These are phyloP conservation scores for Drosophila diplacantha DNA, from an alignment of 2,888 invertebrate genomes.

Conservation along the genomic window DNA sequence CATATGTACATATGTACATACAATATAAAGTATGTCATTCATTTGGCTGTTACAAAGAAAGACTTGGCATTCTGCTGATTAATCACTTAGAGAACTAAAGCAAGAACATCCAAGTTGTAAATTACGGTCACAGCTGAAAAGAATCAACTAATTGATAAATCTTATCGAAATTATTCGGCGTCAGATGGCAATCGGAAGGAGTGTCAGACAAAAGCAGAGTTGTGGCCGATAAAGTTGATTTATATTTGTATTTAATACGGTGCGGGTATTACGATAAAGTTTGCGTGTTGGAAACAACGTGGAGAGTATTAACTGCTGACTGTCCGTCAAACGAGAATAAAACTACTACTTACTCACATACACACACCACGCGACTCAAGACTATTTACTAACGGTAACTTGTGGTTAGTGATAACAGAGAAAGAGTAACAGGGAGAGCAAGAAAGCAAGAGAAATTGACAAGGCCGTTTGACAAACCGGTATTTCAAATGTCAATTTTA, in stretches of 20 bases:
- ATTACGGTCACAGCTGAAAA: constrained; percentile 10
- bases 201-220: constrained; percentile 28
- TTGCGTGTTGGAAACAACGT: constrained; percentile 55
- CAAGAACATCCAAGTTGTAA: constrained; percentile 14
- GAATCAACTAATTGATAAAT: constrained; percentile 17
- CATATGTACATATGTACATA: neutral
- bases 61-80: constrained; percentile 30
- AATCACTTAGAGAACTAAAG: constrained; percentile 1
- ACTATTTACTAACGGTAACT: constrained; percentile 9
- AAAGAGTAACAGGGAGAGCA: neutral
- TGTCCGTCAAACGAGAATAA: constrained; percentile 50
- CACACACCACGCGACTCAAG: neutral
- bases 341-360: neutral
- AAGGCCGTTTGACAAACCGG: constrained; percentile 12
- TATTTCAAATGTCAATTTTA: constrained; percentile 18
- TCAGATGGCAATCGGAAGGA: constrained; percentile 30
- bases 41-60: constrained; percentile 21
- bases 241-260: constrained; percentile 21
- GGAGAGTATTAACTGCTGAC: constrained; percentile 19
- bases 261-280: constrained; percentile 55
- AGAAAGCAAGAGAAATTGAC: constrained; percentile 1
- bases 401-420: constrained; percentile 24
- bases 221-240: constrained; percentile 23
- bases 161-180: constrained; percentile 18
- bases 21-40: neutral